Conservation (phyloP, 2,888 invertebrate species). For the Agrilus cyanescens region DNA sequence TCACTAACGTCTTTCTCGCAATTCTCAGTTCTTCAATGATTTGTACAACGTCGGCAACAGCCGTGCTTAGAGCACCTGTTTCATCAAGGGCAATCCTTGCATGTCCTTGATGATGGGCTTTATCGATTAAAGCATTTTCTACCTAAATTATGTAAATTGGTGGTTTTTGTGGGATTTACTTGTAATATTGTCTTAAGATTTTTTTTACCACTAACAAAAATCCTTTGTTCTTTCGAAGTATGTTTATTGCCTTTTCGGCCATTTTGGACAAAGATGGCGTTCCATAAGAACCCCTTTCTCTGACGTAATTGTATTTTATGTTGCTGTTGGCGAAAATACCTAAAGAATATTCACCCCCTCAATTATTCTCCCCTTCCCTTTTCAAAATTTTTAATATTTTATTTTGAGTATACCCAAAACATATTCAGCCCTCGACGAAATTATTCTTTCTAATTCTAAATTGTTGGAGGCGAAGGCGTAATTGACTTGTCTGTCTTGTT, state of each 20-base stretch:
- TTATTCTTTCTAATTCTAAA: slow-evolving; percentile 41
- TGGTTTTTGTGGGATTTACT: too few relatives aligned
- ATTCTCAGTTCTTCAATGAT: slow-evolving; percentile 34
- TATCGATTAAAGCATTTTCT: slow-evolving; percentile 79
- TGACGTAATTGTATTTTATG: slow-evolving; percentile 58
- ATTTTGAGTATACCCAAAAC: slow-evolving; percentile 49
- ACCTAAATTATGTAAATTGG: slow-evolving; percentile 47
- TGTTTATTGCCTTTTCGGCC: slow-evolving; percentile 64
- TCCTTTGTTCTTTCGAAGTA: slow-evolving; percentile 52
- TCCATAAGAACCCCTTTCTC: slow-evolving; percentile 50
- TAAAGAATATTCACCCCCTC: neutral
- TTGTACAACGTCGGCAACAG: slow-evolving; percentile 53
- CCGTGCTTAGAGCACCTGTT: slow-evolving; percentile 65
- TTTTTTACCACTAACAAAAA: slow-evolving; percentile 58
- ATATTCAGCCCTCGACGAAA: slow-evolving; percentile 44
- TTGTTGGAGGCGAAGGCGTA: slow-evolving; percentile 57
- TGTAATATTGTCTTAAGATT: too few relatives aligned
- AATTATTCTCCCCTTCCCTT: too few relatives aligned
- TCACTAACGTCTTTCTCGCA: slow-evolving; percentile 58
- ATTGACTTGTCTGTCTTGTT: slow-evolving; percentile 33
- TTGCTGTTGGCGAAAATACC: slow-evolving; percentile 75
- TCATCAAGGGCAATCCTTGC: slow-evolving; percentile 70
- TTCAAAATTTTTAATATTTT: too few relatives aligned
- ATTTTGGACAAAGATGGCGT: slow-evolving; percentile 72
- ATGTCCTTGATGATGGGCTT: slow-evolving; percentile 72